Evolutionary conservation across 37 sponge, comb jelly and placozoan genomes (phyloP), one percentile per base, ranked within the genome.

Genomic region (Chondrilla cf. caribensis): DNA sequence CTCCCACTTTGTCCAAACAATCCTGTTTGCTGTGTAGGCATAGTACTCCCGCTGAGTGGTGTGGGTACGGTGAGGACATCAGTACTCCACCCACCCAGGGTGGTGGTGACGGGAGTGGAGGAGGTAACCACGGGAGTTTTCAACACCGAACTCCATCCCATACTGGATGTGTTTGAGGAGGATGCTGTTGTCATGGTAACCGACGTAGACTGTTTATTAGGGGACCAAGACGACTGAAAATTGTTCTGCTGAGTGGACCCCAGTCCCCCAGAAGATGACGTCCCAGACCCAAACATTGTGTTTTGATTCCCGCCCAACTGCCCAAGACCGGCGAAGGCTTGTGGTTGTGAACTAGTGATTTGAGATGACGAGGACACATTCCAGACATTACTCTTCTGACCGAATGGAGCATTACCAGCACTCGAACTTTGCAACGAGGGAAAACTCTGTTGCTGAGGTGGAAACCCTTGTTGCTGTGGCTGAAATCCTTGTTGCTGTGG

Each of bases 41-140:
- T 17, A 31, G 1, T 29, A 33, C 33, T 67, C 2, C 15, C 1
- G 26, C 31, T 29, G 2, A 4, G 2, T 2, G 17, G n/a, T 1
- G 17, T 17, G 32, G 35, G n/a, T 0, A 17, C 31, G 17, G 32
- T 33, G 17, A 8, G 35, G 3, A 67, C 29, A 31, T 4, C 35
- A 28, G 29, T 33, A 67, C 68, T 67, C 68, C 68, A 67, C 35
- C 68, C 68, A n/a, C 68, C 68, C 28, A 29, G 32, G 14, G 68
- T 33, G 15, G 35, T 6, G 68, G 32, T 33, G 29, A 4, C 35
- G 5, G 64, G 29, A 60, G 64, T 6, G 32, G 68, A 67, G 1
- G 68, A 6, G 15, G 33, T 1, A 33, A 33, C 35, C 17, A 67
- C 35, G 4, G 68, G 68, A 18, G 29, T 67, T 17, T 28, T n/a